phyloP scores from a whole-genome alignment of 2,113 vertebrate species.

The Erythrocebus patas region DNA sequence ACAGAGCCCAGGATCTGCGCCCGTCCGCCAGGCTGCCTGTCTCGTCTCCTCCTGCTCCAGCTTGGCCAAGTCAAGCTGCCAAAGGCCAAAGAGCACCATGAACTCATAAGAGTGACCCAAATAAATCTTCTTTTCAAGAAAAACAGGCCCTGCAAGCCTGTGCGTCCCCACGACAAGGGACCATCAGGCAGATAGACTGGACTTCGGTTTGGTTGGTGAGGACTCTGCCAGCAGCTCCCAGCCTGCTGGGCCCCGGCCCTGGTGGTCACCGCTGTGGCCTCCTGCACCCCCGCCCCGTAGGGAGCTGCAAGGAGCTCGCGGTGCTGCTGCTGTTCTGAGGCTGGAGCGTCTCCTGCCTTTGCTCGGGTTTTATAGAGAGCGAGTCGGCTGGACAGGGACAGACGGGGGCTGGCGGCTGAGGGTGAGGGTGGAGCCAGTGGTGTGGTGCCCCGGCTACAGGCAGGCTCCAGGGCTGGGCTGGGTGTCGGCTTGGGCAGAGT shows the following conservation, averaged over 20 bases:
- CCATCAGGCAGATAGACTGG: background rate
- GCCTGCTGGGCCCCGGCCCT: background rate
- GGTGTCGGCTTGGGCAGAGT: background rate
- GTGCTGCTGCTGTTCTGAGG: background rate
- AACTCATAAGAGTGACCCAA: background rate
- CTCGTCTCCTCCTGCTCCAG: background rate
- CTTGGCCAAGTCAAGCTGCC: background rate
- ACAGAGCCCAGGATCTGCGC: background rate
- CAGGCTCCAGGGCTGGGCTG: background rate
- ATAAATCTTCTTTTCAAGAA: background rate
- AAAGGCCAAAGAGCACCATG: background rate
- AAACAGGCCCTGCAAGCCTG: background rate
- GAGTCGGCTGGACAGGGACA: background rate
- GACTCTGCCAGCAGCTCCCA: background rate
- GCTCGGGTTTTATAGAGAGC: background rate
- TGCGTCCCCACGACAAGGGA: background rate
- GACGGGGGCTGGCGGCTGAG: background rate
- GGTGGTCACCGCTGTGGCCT: background rate
- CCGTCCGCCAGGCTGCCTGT: accelerated
- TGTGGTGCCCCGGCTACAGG: background rate
- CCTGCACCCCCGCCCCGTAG: background rate
- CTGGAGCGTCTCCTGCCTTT: background rate
- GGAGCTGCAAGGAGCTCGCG: background rate
- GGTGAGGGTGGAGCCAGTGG: accelerated
- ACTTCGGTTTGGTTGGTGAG: accelerated